Percentiles rank a stretch among this genome's conserved stretches.
phyloP scores from a whole-genome alignment of 2,113 vertebrate species.

The Zosterops lateralis region DNA sequence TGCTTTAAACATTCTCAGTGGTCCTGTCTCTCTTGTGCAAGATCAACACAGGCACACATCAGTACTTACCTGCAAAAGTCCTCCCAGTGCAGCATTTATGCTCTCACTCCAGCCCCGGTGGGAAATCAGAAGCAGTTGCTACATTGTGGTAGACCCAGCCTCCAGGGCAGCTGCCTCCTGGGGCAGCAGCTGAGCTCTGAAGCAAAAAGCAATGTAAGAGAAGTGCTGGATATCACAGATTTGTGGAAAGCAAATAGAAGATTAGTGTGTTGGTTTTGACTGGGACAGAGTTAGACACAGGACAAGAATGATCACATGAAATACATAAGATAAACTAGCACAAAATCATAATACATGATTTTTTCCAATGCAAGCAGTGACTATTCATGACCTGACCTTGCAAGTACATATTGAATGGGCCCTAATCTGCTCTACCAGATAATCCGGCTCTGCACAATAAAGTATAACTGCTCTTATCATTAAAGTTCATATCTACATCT shows the following conservation, averaged over 20 bases:
- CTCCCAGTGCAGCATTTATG: background rate
- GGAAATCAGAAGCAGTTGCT: background rate
- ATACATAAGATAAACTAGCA: background rate
- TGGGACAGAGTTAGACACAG: background rate
- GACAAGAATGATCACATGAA: background rate
- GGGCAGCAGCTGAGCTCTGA: background rate
- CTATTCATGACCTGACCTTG: background rate
- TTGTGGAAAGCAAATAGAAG: background rate
- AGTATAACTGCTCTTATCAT: background rate
- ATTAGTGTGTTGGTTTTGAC: background rate
- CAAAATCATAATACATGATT: background rate
- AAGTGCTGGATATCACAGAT: background rate
- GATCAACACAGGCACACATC: rapidly evolving
- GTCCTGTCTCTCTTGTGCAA: background rate
- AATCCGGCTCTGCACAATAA: background rate
- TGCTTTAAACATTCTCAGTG: background rate
- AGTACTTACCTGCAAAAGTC: background rate
- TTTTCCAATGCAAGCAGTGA: background rate
- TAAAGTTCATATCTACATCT: background rate
- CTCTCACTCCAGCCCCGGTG: background rate
- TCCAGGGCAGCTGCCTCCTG: background rate
- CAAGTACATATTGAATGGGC: background rate
- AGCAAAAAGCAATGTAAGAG: background rate
- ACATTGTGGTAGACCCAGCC: background rate
- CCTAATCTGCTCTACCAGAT: background rate